Conservation (phyloP, 2,888 invertebrate species). For the Microctonus aethiopoides region DNA sequence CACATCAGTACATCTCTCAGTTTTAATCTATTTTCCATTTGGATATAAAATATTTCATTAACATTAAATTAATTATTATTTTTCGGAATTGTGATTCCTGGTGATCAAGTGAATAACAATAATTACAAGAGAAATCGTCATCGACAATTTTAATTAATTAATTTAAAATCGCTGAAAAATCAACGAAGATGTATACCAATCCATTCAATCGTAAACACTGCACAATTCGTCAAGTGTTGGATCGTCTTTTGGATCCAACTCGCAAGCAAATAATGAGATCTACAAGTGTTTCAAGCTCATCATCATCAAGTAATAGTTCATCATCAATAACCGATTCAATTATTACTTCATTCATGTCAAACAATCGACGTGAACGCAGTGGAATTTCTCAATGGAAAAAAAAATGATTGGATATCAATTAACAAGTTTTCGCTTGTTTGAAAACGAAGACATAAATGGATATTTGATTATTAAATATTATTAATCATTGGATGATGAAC, state of each 20-base stretch:
- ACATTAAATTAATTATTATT: no score
- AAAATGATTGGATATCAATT: constrained; percentile 49
- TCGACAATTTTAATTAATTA: no score
- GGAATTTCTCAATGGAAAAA: constrained; percentile 57
- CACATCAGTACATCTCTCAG: background rate
- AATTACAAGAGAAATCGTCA: no score
- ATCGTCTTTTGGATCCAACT: constrained; percentile 72
- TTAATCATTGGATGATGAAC: no score
- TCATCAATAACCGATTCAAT: background rate
- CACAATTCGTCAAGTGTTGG: constrained; percentile 75
- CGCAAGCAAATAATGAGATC: constrained; percentile 58
- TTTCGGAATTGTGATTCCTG: no score
- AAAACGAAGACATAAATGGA: background rate
- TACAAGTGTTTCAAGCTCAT: constrained; percentile 59
- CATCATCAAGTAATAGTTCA: constrained; percentile 15
- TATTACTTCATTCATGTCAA: background rate
- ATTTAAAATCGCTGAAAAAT: no score
- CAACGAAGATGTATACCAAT: constrained; percentile 74
- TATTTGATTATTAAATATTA: background rate
- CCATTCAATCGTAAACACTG: constrained; percentile 79
- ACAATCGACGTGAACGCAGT: no score
- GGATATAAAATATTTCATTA: no score
- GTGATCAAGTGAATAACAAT: no score
- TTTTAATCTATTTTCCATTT: no score
- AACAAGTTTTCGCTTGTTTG: background rate